Conservation (phyloP, 2,797 vertebrate genomes). For the Dryobates pubescens region DNA sequence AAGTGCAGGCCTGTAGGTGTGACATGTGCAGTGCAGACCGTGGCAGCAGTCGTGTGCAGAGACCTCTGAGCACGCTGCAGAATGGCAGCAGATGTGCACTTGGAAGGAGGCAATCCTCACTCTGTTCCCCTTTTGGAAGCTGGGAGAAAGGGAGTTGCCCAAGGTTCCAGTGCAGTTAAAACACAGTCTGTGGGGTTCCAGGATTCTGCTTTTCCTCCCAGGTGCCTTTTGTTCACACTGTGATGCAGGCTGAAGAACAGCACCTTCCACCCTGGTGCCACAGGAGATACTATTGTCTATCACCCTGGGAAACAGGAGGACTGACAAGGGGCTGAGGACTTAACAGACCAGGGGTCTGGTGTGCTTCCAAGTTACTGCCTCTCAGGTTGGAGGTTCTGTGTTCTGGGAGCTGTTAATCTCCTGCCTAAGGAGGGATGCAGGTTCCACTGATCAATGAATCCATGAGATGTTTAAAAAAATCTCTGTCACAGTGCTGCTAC, state of each 20-base stretch:
- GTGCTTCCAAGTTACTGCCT: constrained; percentile 14
- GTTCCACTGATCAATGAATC: neutral
- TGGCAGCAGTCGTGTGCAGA: too few species aligned
- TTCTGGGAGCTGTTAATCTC: neutral
- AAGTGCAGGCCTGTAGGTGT: too few species aligned
- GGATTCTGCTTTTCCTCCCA: neutral
- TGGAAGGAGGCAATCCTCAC: neutral
- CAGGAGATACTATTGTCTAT: neutral
- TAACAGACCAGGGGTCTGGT: neutral
- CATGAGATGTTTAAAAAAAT: neutral
- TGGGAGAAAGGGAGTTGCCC: neutral
- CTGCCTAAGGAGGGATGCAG: neutral
- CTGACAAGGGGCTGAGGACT: neutral
- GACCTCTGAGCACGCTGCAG: too few species aligned
- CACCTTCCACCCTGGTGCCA: neutral
- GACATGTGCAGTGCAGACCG: too few species aligned
- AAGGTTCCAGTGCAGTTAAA: neutral
- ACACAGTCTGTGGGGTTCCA: neutral
- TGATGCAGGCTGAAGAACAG: neutral
- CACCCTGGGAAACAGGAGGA: neutral
- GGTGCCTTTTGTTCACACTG: neutral
- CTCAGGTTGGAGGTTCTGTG: neutral
- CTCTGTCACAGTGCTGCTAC: neutral
- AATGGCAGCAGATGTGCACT: neutral
- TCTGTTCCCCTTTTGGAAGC: neutral